Evolutionary conservation across 2,797 vertebrate species (phyloP).

Genomic region (Myripristis jacobus): DNA sequence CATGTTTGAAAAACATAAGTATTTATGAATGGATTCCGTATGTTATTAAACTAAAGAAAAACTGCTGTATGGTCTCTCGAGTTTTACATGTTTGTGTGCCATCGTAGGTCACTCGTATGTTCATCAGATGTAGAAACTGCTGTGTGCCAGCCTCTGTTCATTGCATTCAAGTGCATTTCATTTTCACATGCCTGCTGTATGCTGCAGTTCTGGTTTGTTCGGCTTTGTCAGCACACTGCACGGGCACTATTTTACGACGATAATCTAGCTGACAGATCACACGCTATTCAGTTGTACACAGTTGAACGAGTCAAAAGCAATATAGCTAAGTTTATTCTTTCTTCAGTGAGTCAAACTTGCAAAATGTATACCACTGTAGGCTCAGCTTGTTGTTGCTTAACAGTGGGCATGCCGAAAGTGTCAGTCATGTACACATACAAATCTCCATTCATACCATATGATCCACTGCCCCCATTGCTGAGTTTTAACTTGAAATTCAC

Average conservation of each 20-base stretch:
- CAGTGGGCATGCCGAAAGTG: not conserved
- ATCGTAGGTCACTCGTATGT: not conserved
- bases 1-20: constrained; percentile 37
- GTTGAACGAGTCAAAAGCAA: not conserved
- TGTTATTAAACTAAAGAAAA: constrained; percentile 72
- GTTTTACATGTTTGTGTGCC: constrained; percentile 1
- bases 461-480: constrained; percentile 30
- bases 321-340: not conserved
- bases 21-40: constrained; percentile 69
- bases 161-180: not conserved
- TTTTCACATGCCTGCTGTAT: constrained; percentile 9
- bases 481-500: constrained; percentile 1
- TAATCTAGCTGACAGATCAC: constrained; percentile 8
- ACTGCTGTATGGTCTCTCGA: constrained; percentile 12
- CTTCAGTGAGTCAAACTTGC: not conserved
- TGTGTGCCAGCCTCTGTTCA: not conserved
- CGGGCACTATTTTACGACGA: constrained; percentile 11
- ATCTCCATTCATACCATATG: constrained; percentile 25
- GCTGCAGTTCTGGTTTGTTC: constrained; percentile 48
- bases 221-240: constrained; percentile 29
- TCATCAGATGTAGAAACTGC: not conserved
- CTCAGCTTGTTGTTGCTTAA: not conserved
- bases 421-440: not conserved
- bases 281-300: not conserved
- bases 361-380: not conserved